phyloP scores from a whole-genome alignment of 2,888 invertebrate genomes.

The Noctua janthina region DNA sequence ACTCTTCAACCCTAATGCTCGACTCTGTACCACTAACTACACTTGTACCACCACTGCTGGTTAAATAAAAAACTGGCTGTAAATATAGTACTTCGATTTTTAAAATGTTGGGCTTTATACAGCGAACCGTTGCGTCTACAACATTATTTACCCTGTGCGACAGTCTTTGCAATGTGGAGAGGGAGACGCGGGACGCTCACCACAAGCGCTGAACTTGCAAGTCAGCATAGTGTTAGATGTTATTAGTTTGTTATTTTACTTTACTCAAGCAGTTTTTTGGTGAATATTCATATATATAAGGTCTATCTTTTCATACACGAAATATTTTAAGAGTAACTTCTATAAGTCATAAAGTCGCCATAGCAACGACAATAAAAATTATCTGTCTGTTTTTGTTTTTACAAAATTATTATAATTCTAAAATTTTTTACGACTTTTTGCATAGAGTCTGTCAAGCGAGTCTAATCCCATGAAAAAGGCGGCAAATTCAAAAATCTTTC shows the following conservation, averaged over 20 bases:
- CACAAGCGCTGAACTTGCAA: not conserved
- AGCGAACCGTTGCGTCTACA: not conserved
- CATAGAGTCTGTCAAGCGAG: too few relatives aligned
- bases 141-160: too few relatives aligned
- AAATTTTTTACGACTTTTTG: too few relatives aligned
- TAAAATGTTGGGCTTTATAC: not conserved
- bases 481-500: too few relatives aligned
- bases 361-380: too few relatives aligned
- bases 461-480: too few relatives aligned
- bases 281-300: not conserved
- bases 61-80: not conserved
- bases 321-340: too few relatives aligned
- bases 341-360: too few relatives aligned
- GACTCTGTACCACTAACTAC: constrained; percentile 22
- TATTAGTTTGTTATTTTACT: not conserved
- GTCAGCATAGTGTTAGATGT: not conserved
- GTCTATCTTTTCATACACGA: too few relatives aligned
- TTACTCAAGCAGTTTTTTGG: not conserved
- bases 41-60: constrained; percentile 20
- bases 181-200: not conserved
- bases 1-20: constrained; percentile 20
- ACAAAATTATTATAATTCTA: too few relatives aligned
- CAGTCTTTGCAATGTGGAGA: not conserved
- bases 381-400: too few relatives aligned
- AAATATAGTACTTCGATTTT: not conserved